phyloP scores from a whole-genome alignment of 2,888 invertebrate species.

The Heterodera filipjevi region DNA sequence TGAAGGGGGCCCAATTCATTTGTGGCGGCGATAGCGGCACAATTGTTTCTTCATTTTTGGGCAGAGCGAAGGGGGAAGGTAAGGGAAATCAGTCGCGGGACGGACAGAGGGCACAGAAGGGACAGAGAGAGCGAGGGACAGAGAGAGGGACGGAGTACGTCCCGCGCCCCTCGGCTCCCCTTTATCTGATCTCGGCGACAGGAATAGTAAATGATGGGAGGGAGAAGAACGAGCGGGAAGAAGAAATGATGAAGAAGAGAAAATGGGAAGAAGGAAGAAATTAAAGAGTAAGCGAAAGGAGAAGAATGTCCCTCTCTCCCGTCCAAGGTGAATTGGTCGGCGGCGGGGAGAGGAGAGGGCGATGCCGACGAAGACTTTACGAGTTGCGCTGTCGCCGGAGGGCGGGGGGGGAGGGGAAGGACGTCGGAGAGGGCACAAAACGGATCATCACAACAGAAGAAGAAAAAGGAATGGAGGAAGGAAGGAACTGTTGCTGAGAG shows the following conservation, averaged over 20 bases:
- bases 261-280: slow-evolving; percentile 3
- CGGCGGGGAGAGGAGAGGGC: not conserved
- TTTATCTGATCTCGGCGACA: slow-evolving; percentile 9
- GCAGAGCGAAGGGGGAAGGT: not conserved
- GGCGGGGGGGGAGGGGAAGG: not conserved
- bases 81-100: not conserved
- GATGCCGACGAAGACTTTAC: slow-evolving; percentile 12
- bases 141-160: not conserved
- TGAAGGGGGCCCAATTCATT: slow-evolving; percentile 12
- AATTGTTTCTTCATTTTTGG: slow-evolving; percentile 6
- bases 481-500: not conserved
- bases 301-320: not conserved
- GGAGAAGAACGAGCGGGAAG: not conserved
- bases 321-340: slow-evolving; percentile 12
- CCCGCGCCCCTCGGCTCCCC: not conserved
- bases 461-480: not conserved
- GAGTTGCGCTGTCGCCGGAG: not conserved
- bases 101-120: not conserved
- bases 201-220: not conserved
- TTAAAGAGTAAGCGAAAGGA: slow-evolving; percentile 6
- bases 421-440: slow-evolving; percentile 10
- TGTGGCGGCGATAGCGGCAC: not conserved
- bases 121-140: not conserved
- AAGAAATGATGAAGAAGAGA: not conserved
- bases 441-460: slow-evolving; percentile 1